Conservation (phyloP, 2,888 invertebrate genomes). For the Panopea generosa region DNA sequence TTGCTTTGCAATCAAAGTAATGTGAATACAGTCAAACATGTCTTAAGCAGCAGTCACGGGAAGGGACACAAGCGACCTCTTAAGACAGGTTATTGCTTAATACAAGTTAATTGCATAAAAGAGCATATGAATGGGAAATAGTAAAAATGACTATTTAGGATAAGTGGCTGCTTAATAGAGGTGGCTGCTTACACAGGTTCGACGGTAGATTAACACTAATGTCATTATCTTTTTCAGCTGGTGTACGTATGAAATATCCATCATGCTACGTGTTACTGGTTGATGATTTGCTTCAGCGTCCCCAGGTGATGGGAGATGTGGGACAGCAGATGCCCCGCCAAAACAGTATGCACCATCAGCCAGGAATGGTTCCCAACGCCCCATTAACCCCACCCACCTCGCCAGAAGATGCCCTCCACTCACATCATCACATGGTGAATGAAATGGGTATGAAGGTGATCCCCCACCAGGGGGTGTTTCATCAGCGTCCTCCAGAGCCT, state of each 20-base stretch:
- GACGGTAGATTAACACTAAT: no score
- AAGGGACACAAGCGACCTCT: no score
- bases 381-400: constrained; percentile 81
- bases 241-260: constrained; percentile 97
- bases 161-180: no score
- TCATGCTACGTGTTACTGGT: constrained; percentile 93
- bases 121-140: no score
- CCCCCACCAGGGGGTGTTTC: constrained; percentile 35
- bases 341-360: constrained; percentile 11
- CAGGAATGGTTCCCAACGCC: constrained; percentile 47
- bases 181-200: no score
- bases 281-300: constrained; percentile 80
- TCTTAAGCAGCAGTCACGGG: no score
- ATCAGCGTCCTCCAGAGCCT: constrained; percentile 52
- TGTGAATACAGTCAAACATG: no score
- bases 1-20: no score
- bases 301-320: constrained; percentile 56
- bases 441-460: constrained; percentile 66
- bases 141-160: no score
- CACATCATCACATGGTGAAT: constrained; percentile 21
- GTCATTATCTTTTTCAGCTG: no score
- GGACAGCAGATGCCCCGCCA: constrained; percentile 27
- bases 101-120: no score
- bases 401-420: constrained; percentile 46
- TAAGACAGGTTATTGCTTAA: no score